phyloP scores from a whole-genome alignment of 2,888 invertebrate genomes.

The Tetramorium bicarinatum region DNA sequence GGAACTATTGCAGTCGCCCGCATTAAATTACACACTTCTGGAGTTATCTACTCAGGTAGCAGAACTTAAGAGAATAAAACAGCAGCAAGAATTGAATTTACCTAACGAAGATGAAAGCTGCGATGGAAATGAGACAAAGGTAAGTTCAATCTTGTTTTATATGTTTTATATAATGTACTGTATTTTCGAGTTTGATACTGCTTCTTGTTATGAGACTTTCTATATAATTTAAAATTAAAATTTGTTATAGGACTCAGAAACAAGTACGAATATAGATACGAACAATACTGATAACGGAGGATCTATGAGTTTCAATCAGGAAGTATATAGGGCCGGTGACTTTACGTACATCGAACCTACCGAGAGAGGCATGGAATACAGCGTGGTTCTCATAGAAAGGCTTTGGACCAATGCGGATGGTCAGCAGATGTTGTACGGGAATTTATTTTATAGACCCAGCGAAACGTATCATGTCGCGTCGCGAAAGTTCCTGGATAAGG shows the following conservation, averaged over 20 bases:
- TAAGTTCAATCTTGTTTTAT: constrained; percentile 59
- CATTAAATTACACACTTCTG: constrained; percentile 92
- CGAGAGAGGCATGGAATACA: constrained; percentile 90
- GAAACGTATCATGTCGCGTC: constrained; percentile 99
- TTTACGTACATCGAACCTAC: constrained; percentile 95
- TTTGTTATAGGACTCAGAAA: constrained; percentile 77
- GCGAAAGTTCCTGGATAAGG: constrained; percentile 97
- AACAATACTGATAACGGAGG: constrained; percentile 87
- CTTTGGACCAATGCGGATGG: constrained; percentile 95
- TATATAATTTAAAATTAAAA: background rate
- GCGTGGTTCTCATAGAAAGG: constrained; percentile 95
- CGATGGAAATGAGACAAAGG: constrained; percentile 84
- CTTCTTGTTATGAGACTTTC: background rate
- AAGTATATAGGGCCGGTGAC: constrained; percentile 94
- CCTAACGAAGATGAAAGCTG: constrained; percentile 92
- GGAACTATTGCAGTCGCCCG: constrained; percentile 94
- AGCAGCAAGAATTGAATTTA: constrained; percentile 89
- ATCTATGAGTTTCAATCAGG: constrained; percentile 92
- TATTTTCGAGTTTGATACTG: constrained; percentile 9
- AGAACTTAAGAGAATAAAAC: constrained; percentile 91
- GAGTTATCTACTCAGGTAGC: constrained; percentile 93
- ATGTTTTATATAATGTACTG: background rate
- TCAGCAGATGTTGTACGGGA: constrained; percentile 96
- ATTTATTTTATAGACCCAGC: constrained; percentile 95
- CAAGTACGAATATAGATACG: constrained; percentile 80